Evolutionary conservation across 2,113 vertebrate genomes (phyloP).

Genomic region (Arizona elegans): DNA sequence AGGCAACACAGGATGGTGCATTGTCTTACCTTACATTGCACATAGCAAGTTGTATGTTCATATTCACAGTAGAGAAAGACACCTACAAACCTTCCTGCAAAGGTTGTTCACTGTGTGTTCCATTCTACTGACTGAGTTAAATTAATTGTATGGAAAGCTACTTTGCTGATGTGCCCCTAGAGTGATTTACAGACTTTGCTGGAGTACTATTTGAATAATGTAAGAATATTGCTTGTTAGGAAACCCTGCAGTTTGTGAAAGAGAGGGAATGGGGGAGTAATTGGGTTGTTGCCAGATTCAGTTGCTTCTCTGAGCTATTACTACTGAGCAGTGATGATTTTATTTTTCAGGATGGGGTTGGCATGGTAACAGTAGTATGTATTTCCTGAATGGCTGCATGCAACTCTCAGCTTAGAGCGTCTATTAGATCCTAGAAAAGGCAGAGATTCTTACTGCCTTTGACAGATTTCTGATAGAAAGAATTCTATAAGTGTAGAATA

Average conservation of each 20-base stretch:
- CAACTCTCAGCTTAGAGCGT: not conserved
- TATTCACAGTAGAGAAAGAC: not conserved
- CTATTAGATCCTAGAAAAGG: not conserved
- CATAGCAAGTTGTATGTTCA: not conserved
- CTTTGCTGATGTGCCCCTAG: not conserved
- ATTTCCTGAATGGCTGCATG: constrained; percentile 24
- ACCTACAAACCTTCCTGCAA: not conserved
- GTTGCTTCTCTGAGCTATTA: constrained; percentile 9
- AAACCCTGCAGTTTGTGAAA: not conserved
- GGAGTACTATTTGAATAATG: not conserved
- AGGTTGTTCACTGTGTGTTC: not conserved
- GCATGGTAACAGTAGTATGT: constrained; percentile 17
- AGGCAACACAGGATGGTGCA: not conserved
- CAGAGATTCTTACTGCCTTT: not conserved
- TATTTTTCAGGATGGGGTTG: constrained; percentile 29
- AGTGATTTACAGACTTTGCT: not conserved
- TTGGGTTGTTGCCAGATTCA: constrained; percentile 3
- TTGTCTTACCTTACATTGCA: not conserved
- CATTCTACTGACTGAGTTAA: not conserved
- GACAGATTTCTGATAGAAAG: not conserved
- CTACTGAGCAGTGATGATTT: constrained; percentile 8
- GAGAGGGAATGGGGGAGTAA: not conserved
- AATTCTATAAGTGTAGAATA: not conserved
- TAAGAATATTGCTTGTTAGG: constrained; percentile 9
- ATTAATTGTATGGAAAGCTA: not conserved